phyloP scores from a whole-genome alignment of 2,797 vertebrate species.

The Gambelia wislizenii region DNA sequence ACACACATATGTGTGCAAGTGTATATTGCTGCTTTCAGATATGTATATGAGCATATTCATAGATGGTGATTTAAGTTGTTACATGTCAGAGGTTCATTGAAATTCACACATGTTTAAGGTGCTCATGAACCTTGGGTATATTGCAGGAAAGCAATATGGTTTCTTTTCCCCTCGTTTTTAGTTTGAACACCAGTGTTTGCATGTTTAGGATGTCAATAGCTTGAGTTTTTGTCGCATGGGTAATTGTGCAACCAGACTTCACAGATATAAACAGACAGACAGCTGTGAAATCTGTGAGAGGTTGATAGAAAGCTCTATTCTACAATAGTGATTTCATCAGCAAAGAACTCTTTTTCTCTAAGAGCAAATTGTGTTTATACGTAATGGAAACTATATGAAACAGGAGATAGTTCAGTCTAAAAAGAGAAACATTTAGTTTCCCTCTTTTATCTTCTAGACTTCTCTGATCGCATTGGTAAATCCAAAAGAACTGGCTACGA shows the following conservation, averaged over 20 bases:
- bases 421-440: background rate
- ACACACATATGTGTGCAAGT: too few relatives aligned
- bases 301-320: background rate
- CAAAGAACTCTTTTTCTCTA: background rate
- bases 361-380: too few relatives aligned
- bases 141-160: background rate
- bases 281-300: background rate
- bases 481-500: conserved; percentile 92
- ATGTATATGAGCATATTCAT: too few relatives aligned
- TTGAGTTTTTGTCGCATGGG: background rate
- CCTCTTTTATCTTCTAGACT: conserved; percentile 82
- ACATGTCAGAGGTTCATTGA: background rate
- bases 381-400: background rate
- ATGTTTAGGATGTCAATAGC: background rate
- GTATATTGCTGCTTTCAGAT: background rate
- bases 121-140: background rate
- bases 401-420: background rate
- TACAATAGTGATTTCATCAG: background rate
- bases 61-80: background rate
- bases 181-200: background rate
- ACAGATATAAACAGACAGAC: too few relatives aligned
- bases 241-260: background rate
- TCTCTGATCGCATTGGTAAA: conserved; percentile 94
- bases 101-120: background rate
- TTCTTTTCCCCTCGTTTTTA: background rate